Conservation (phyloP, 30 jellyfish, hydroid and myxozoan genomes). For the Chironex yamaguchii region DNA sequence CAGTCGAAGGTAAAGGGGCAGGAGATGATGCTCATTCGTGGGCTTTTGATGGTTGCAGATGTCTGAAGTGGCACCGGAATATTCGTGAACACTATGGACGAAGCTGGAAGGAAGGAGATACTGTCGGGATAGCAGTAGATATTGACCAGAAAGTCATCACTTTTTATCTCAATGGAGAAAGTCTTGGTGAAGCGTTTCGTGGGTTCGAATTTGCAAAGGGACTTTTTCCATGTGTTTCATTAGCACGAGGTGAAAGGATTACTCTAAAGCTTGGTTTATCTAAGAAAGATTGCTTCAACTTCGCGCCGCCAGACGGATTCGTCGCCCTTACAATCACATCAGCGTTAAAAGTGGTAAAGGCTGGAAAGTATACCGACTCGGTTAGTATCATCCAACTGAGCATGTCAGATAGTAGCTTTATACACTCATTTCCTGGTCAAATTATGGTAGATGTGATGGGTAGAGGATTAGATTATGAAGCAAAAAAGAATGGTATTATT, state of each 20-base stretch:
- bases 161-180: slow-evolving; percentile 59
- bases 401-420: slow-evolving; percentile 44
- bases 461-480: slow-evolving; percentile 71
- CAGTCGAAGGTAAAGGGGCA: slow-evolving; percentile 63
- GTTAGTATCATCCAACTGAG: slow-evolving; percentile 58
- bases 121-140: slow-evolving; percentile 64
- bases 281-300: slow-evolving; percentile 6
- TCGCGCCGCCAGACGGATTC: slow-evolving; percentile 30
- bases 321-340: not conserved
- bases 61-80: slow-evolving; percentile 73
- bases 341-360: not conserved
- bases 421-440: slow-evolving; percentile 66
- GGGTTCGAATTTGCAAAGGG: slow-evolving; percentile 20
- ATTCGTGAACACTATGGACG: slow-evolving; percentile 50
- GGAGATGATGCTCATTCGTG: slow-evolving; percentile 76
- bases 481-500: slow-evolving; percentile 69
- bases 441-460: slow-evolving; percentile 72
- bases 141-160: slow-evolving; percentile 37
- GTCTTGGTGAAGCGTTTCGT: slow-evolving; percentile 58
- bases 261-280: slow-evolving; percentile 41
- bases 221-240: slow-evolving; percentile 54
- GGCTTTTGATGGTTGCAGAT: slow-evolving; percentile 74
- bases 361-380: slow-evolving; percentile 10
- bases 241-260: slow-evolving; percentile 67
- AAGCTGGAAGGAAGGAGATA: slow-evolving; percentile 74